Conservation (phyloP, 2,797 vertebrate genomes). For the Tolypeutes matacus region DNA sequence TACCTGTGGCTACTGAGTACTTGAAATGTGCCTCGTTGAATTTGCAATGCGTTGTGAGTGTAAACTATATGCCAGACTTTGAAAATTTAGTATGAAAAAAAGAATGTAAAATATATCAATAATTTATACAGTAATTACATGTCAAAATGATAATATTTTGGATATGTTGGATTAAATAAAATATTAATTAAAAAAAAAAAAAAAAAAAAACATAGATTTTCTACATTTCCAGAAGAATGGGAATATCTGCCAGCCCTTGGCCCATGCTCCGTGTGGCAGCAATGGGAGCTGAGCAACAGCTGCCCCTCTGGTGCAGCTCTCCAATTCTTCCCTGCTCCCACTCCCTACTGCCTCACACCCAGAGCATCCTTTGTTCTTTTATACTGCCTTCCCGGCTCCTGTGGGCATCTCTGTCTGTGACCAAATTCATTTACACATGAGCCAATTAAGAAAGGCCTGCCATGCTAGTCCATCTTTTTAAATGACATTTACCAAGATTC, state of each 20-base stretch:
- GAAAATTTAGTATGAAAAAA: background rate
- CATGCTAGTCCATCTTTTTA: slow-evolving; percentile 12
- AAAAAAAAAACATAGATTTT: background rate
- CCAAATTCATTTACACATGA: background rate
- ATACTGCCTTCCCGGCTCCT: background rate
- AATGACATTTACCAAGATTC: slow-evolving; percentile 52
- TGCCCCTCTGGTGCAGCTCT: background rate
- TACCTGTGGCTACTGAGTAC: background rate
- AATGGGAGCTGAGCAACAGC: background rate
- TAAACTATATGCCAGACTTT: slow-evolving; percentile 8
- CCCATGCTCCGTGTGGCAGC: background rate
- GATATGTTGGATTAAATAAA: background rate
- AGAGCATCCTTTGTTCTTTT: background rate
- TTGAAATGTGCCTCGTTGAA: background rate
- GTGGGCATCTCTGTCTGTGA: background rate
- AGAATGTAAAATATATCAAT: background rate
- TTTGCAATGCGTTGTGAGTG: background rate
- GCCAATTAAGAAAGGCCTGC: background rate
- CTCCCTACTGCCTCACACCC: background rate
- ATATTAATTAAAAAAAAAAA: background rate
- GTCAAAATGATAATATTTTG: slow-evolving; percentile 3
- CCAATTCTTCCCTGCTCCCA: background rate
- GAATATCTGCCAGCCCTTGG: background rate
- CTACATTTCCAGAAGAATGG: background rate
- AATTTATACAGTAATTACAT: background rate